These are phyloP conservation scores for Cheilosia scutellata DNA, from an alignment of 2,888 invertebrate species.

Conservation along the genomic window DNA sequence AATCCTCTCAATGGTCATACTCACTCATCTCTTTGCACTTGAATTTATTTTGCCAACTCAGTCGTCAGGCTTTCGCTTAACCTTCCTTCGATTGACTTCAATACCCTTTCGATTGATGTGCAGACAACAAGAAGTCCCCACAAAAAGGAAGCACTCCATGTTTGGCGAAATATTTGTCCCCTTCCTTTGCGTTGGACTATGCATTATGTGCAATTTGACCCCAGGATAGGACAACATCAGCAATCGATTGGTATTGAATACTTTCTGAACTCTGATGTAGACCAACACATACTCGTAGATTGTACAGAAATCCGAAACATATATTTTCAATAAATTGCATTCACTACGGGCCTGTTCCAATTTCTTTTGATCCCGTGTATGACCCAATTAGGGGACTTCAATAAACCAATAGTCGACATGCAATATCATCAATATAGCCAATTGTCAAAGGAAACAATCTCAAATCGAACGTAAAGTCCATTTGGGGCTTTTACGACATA, in stretches of 20 bases:
- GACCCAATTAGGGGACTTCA: slow-evolving; percentile 17
- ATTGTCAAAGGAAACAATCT: slow-evolving; percentile 27
- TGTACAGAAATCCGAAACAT: too few species aligned
- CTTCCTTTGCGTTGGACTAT: background rate
- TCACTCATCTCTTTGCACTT: slow-evolving; percentile 2
- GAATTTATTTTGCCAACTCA: background rate
- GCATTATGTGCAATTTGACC: slow-evolving; percentile 36
- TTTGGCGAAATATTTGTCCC: background rate
- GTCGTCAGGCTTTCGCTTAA: background rate
- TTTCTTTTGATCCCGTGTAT: slow-evolving; percentile 10
- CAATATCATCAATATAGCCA: slow-evolving; percentile 29
- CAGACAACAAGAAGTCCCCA: slow-evolving; percentile 19
- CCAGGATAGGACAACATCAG: background rate
- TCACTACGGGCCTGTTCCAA: slow-evolving; percentile 19
- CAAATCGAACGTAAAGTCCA: slow-evolving; percentile 7
- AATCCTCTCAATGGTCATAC: background rate
- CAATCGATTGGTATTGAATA: slow-evolving; percentile 7
- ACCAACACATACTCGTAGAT: too few species aligned
- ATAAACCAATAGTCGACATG: slow-evolving; percentile 42
- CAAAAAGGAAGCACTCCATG: slow-evolving; percentile 12
- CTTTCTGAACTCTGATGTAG: background rate
- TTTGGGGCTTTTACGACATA: slow-evolving; percentile 15
- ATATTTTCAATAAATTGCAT: slow-evolving; percentile 42
- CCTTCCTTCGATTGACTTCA: slow-evolving; percentile 33
- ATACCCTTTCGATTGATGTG: slow-evolving; percentile 36